phyloP scores from a whole-genome alignment of 1,140 invertebrate species.

The Sarcophaga bullata region DNA sequence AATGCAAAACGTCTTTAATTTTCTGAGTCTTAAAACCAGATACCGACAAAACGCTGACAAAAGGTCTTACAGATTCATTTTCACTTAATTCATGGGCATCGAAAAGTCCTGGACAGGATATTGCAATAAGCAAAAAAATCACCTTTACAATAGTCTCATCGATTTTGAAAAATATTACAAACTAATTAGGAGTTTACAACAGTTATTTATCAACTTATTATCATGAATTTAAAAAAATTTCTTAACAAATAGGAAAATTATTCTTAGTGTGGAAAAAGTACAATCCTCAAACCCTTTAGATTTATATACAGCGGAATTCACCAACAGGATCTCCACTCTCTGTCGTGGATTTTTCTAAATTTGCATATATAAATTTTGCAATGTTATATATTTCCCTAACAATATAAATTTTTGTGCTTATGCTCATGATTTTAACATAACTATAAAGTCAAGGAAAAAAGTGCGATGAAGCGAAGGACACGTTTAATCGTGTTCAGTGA shows the following conservation, averaged over 20 bases:
- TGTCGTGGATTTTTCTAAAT: slow-evolving; percentile 44
- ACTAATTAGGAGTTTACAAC: too few species aligned
- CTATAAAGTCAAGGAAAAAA: slow-evolving; percentile 40
- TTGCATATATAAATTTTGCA: slow-evolving; percentile 43
- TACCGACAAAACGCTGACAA: neutral
- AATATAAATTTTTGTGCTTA: slow-evolving; percentile 42
- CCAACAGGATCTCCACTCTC: slow-evolving; percentile 46
- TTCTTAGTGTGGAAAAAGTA: slow-evolving; percentile 29
- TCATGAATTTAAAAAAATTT: slow-evolving; percentile 42
- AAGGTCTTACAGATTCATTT: slow-evolving; percentile 44
- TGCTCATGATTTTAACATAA: slow-evolving; percentile 45
- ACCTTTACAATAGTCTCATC: slow-evolving; percentile 37
- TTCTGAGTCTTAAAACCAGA: slow-evolving; percentile 38
- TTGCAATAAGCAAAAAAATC: too few species aligned
- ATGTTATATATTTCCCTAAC: slow-evolving; percentile 30
- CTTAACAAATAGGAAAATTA: slow-evolving; percentile 45
- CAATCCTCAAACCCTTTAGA: neutral
- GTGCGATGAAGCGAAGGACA: too few species aligned
- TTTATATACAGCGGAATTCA: slow-evolving; percentile 43
- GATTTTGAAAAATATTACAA: slow-evolving; percentile 44
- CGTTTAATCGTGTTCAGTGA: too few species aligned
- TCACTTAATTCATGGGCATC: slow-evolving; percentile 43
- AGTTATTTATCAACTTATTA: too few species aligned
- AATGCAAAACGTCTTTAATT: slow-evolving; percentile 23
- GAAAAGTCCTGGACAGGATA: slow-evolving; percentile 31